phyloP scores from a whole-genome alignment of 2,888 invertebrate genomes.

The Cinara cedri region DNA sequence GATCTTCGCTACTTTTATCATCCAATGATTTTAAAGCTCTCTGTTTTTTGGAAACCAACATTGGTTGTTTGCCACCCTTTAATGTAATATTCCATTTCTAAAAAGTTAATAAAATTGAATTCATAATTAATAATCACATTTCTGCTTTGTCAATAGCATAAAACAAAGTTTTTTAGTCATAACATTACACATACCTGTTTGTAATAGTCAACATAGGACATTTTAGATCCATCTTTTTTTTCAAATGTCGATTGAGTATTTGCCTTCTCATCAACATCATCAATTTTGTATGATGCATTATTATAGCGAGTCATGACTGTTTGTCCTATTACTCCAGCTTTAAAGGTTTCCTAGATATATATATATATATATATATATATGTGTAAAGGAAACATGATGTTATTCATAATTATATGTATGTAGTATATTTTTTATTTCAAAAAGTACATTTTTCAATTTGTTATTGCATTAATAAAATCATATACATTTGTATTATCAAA shows the following conservation, averaged over 20 bases:
- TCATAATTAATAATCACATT: background rate
- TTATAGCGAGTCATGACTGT: constrained; percentile 80
- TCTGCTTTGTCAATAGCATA: background rate
- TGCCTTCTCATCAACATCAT: constrained; percentile 73
- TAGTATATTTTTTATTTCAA: background rate
- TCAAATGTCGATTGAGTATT: constrained; percentile 70
- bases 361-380: too few species aligned
- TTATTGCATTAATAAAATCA: too few species aligned
- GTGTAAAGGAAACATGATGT: background rate
- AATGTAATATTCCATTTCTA: constrained; percentile 75
- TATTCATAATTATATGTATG: background rate
- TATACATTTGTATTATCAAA: too few species aligned
- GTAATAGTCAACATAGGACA: constrained; percentile 73
- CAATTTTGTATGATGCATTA: constrained; percentile 75
- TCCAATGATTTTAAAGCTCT: constrained; percentile 70
- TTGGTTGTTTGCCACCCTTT: constrained; percentile 72
- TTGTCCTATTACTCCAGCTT: constrained; percentile 64
- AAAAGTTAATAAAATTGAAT: constrained; percentile 53
- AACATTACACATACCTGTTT: constrained; percentile 60
- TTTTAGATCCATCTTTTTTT: constrained; percentile 66
- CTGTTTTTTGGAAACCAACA: constrained; percentile 76
- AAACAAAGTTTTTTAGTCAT: background rate
- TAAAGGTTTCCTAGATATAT: constrained; percentile 58
- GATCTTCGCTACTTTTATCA: constrained; percentile 76
- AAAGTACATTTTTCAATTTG: too few species aligned